These are phyloP conservation scores for Morbakka virulenta DNA, from an alignment of 30 jellyfish, hydroid and myxozoan genomes.

Conservation along the genomic window DNA sequence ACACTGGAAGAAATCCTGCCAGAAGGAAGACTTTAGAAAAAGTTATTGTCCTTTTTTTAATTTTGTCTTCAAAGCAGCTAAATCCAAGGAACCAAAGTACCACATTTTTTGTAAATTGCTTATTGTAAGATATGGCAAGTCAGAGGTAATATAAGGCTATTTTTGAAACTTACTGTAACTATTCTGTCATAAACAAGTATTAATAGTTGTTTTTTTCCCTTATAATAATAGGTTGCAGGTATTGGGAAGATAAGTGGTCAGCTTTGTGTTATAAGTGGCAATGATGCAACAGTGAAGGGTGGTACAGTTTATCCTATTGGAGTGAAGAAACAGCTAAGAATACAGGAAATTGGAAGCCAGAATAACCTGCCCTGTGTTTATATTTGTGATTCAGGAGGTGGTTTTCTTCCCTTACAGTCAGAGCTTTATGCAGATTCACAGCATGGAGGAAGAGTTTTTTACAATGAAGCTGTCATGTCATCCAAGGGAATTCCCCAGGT, in stretches of 20 bases:
- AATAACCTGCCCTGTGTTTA: conserved; percentile 82
- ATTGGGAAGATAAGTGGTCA: conserved; percentile 81
- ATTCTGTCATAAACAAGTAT: too few relatives aligned
- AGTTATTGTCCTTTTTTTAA: too few relatives aligned
- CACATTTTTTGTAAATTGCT: too few relatives aligned
- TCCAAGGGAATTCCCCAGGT: conserved; percentile 95
- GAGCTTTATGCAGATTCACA: conserved; percentile 80
- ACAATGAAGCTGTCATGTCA: conserved; percentile 89
- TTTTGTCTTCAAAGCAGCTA: too few relatives aligned
- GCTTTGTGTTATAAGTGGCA: conserved; percentile 77
- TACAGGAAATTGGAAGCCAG: conserved; percentile 77
- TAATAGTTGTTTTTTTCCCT: too few relatives aligned
- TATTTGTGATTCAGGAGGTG: conserved; percentile 97
- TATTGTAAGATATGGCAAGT: too few relatives aligned
- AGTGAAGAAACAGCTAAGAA: conserved; percentile 85
- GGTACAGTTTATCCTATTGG: conserved; percentile 96
- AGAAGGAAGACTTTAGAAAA: too few relatives aligned
- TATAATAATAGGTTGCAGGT: too few relatives aligned
- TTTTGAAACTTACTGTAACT: too few relatives aligned
- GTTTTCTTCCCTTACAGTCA: conserved; percentile 85
- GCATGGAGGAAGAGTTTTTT: conserved; percentile 88
- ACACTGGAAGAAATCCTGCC: too few relatives aligned
- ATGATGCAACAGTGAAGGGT: conserved; percentile 96
- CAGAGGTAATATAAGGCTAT: too few relatives aligned
- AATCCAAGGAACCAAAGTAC: too few relatives aligned